phyloP scores from a whole-genome alignment of 1,140 invertebrate species.

The Drosophila sechellia region DNA sequence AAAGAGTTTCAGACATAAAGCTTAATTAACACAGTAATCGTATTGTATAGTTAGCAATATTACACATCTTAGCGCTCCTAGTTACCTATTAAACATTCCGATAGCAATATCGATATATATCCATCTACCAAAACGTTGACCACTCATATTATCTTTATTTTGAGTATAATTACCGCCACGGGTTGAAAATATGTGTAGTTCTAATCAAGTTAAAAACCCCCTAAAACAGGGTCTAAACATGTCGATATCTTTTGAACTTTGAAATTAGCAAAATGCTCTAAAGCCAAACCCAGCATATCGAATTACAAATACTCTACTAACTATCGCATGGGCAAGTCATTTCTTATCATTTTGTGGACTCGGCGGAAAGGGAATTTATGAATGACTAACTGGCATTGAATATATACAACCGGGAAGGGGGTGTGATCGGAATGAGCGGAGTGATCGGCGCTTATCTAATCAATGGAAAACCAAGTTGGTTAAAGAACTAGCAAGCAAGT shows the following conservation, averaged over 20 bases:
- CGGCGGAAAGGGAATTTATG: constrained; percentile 17
- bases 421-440: constrained; percentile 12
- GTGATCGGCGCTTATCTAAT: constrained; percentile 59
- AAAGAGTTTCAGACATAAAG: background rate
- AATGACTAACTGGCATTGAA: constrained; percentile 54
- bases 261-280: constrained; percentile 30
- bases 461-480: constrained; percentile 43
- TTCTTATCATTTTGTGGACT: background rate
- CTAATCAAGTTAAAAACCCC: constrained; percentile 65
- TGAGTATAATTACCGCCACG: constrained; percentile 27
- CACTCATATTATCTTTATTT: constrained; percentile 44
- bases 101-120: constrained; percentile 1
- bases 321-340: background rate
- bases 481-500: constrained; percentile 55
- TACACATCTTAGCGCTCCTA: background rate
- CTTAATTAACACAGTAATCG: too few relatives aligned
- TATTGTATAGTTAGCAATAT: too few relatives aligned
- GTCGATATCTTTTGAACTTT: constrained; percentile 63
- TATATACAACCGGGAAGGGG: constrained; percentile 12
- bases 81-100: background rate
- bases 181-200: constrained; percentile 6
- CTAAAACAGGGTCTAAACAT: constrained; percentile 17
- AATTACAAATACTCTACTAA: constrained; percentile 23
- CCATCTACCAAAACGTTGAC: background rate
- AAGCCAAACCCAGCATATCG: background rate